A percentile compares a stretch with the other conserved stretches of the same genome.
phyloP scores from a whole-genome alignment of 2,797 vertebrate genomes.

The Anguilla anguilla region DNA sequence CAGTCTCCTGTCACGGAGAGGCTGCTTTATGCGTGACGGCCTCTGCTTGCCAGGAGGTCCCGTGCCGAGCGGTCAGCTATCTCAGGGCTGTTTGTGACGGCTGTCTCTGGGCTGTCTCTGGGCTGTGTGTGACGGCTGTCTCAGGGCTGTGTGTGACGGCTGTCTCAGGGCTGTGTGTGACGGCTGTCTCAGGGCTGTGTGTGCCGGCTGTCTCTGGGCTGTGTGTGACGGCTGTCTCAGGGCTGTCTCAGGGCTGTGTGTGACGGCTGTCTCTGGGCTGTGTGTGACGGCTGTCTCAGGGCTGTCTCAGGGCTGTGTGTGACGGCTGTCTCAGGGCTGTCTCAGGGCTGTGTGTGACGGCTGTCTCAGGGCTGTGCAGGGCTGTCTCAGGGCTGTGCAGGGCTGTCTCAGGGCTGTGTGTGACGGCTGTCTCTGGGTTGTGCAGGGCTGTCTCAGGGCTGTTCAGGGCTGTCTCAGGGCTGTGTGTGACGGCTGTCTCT shows the following conservation, averaged over 20 bases:
- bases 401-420: slow-evolving; percentile 37
- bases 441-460: slow-evolving; percentile 34
- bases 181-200: slow-evolving; percentile 40
- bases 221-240: slow-evolving; percentile 31
- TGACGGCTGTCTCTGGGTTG: slow-evolving; percentile 32
- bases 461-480: too few species aligned
- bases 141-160: slow-evolving; percentile 56
- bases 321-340: slow-evolving; percentile 26
- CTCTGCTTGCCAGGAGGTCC: not conserved
- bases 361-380: slow-evolving; percentile 21
- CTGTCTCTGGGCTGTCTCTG: slow-evolving; percentile 49
- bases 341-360: slow-evolving; percentile 47
- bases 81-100: slow-evolving; percentile 63
- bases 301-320: slow-evolving; percentile 30
- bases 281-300: slow-evolving; percentile 3
- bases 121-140: slow-evolving; percentile 65
- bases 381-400: slow-evolving; percentile 62
- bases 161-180: too few species aligned
- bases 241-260: slow-evolving; percentile 58
- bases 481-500: slow-evolving; percentile 44
- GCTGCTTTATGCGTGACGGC: not conserved
- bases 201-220: slow-evolving; percentile 37
- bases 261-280: slow-evolving; percentile 55
- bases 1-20: not conserved
- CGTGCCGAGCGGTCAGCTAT: slow-evolving; percentile 13